These are phyloP conservation scores for Oophaga pumilio DNA, from an alignment of 2,113 vertebrate species.

Conservation along the genomic window DNA sequence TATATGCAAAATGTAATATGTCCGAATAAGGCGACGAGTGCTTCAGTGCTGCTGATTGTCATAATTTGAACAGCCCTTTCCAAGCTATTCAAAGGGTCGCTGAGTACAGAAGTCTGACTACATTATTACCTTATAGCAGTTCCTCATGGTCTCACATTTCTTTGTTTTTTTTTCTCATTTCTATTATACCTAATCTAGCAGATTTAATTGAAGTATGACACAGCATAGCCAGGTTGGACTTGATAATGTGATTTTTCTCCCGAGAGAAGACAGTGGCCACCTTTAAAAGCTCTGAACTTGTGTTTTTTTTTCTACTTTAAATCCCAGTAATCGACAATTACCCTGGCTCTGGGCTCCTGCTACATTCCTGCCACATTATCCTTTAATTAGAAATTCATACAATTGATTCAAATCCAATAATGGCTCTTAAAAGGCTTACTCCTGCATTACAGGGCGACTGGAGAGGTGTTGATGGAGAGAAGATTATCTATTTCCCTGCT, in stretches of 20 bases:
- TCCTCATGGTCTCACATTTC: no score
- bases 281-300: background rate
- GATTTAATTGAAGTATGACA: background rate
- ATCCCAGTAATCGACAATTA: constrained; percentile 14
- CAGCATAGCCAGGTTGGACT: background rate
- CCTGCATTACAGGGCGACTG: background rate
- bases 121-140: no score
- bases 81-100: no score
- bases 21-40: no score
- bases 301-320: background rate
- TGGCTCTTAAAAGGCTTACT: constrained; percentile 47
- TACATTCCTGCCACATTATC: constrained; percentile 41
- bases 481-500: constrained; percentile 34
- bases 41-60: no score
- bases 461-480: constrained; percentile 33
- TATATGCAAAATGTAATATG: no score
- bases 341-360: background rate
- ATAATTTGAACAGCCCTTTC: no score
- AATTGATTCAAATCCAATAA: constrained; percentile 56
- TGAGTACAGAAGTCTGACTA: no score
- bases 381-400: constrained; percentile 55
- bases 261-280: constrained; percentile 7
- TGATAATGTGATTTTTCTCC: background rate
- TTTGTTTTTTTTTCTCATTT: no score
- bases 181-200: no score